Evolutionary conservation across 2,797 vertebrate species (phyloP), one percentile per base, ranked within the genome.

Genomic region (Mormyrops attenuatus): DNA sequence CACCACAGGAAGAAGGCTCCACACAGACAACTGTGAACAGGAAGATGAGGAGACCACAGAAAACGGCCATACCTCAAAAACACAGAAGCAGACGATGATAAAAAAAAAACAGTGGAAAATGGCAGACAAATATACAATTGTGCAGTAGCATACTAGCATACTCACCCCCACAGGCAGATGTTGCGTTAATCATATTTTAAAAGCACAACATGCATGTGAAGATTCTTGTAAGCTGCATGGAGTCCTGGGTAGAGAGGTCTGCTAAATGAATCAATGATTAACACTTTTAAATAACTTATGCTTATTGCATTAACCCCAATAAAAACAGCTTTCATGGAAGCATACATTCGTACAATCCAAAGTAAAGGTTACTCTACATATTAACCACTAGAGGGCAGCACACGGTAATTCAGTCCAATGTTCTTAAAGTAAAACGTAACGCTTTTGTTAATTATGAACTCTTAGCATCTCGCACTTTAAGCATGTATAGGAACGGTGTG

Each of bases 321-420:
- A 49, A 85, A 85, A 85, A 26, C 47, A 5, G 44, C n/a, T 49
- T 50, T 52, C 49, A 13, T 13, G 5, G 41, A 82, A 4, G 44
- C 17, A 49, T 41, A 41, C 69, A 41, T 6, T 20, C 53, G 34
- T 73, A 73, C 30, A 73, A 73, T 73, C 3, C 69, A 38, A 41
- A 41, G 38, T 49, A 84, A 49, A 84, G 22, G 38, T 84, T 84
- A 44, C 7, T 26, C 82, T 85, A 50, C 41, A 85, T 47, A 52
- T n/a, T 22, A 20, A 44, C 77, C 88, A 89, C 22, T 85, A 89
- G 88, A 30, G 41, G 80, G 88, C 88, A 89, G 38, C 49, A 89
- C 6, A 89, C 17, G 41, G 44, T 13, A 89, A 55, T 73, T 30
- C 63, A 49, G 80, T 84, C 63, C 30, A 73, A 22, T 13, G 8